Base-by-base conservation (phyloP, 2,113 vertebrate genomes). In the Neodon shergylaensis region DNA sequence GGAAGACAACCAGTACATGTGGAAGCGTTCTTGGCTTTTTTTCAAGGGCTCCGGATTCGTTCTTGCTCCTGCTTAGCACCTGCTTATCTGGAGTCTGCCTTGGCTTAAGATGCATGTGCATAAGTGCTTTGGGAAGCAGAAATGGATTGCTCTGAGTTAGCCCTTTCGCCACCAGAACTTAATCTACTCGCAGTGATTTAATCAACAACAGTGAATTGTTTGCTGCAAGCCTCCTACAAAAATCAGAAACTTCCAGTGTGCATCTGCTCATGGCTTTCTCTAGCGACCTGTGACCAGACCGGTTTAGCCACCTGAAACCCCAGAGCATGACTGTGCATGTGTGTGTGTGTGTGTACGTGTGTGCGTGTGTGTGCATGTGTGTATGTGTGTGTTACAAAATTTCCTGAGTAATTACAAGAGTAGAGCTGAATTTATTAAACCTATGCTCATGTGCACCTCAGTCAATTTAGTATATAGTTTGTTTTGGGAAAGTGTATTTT, bases 171-270 rank as follows among this genome's bases (percentile, higher is more conserved):
- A 86, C 42, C 7, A 94, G 65, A 93, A 83, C 73, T 65, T 65
- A 89, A 96, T 94, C 81, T 93, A 61, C 42, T 92, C 68, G n/a
- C 74, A 83, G 44, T 89, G 93, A 94, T 94, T 92, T 95, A 92
- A 96, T 97, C 91, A 92, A 84, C 4, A 70, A 8, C 54, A 52
- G 81, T 68, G 88, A 90, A 39, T 42, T 95, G 79, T 96, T 94
- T 95, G 63, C 87, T 90, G 93, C 70, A 91, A 97, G n/a, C 52
- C 61, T 92, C 77, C 52, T 86, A 68, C 54, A 91, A 96, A 92
- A 94, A 97, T 95, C 90, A 97, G 82, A 97, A 95, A 54, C 81
- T 78, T 94, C 93, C 6, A 70, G 49, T 58, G 74, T 0, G 22
- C 1, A 44, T 79, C 92, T 88, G 17, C n/a, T 79, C 22, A 1